Conservation (phyloP, 2,888 invertebrate species). For the Caenorhabditis sinica region DNA sequence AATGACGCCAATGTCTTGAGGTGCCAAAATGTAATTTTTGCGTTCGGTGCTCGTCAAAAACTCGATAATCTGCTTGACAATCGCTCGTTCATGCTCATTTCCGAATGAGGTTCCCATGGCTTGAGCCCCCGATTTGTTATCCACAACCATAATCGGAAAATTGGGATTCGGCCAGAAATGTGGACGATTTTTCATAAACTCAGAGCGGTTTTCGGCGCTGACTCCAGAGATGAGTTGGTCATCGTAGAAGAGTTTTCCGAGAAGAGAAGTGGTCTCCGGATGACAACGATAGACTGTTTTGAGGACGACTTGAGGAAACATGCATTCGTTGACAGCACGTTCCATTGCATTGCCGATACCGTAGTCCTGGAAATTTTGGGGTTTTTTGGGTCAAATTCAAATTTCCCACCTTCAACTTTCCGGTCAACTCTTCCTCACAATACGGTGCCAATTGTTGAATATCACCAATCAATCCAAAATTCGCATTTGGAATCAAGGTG, state of each 20-base stretch:
- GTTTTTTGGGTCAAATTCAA: not conserved
- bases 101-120: conserved; percentile 24
- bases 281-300: conserved; percentile 29
- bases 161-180: conserved; percentile 27
- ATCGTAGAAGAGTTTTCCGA: conserved; percentile 35
- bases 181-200: conserved; percentile 24
- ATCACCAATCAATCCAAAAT: conserved; percentile 36
- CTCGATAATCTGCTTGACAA: conserved; percentile 11
- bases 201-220: not conserved
- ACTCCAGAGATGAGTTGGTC: conserved; percentile 16
- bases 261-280: conserved; percentile 25
- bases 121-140: conserved; percentile 15
- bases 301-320: conserved; percentile 34
- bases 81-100: not conserved
- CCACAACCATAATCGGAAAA: conserved; percentile 31
- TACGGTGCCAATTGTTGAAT: conserved; percentile 40
- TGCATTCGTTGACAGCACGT: not conserved
- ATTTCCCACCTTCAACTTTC: conserved; percentile 24
- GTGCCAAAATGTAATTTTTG: not conserved
- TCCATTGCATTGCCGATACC: conserved; percentile 43
- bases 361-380: conserved; percentile 22
- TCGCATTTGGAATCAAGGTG: not conserved
- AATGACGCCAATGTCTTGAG: conserved; percentile 23
- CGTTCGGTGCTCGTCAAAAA: not conserved
- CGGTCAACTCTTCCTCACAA: conserved; percentile 34